Evolutionary conservation across 2,797 vertebrate species (phyloP).

Genomic region (Crenichthys baileyi): DNA sequence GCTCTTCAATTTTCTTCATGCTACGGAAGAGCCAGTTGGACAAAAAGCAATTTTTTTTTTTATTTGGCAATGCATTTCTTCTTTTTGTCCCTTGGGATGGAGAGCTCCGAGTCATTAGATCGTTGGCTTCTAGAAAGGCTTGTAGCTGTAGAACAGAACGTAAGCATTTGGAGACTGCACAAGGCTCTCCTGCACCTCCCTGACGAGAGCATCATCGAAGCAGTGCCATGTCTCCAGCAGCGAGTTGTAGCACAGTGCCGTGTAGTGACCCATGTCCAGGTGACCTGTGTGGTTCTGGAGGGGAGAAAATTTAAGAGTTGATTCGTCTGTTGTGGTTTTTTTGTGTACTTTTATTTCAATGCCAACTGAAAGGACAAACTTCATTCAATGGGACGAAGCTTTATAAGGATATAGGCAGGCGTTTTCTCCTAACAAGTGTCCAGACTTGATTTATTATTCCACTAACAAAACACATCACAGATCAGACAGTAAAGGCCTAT

Average conservation of each 20-base stretch:
- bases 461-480: neutral
- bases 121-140: conserved; percentile 73
- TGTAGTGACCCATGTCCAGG: conserved; percentile 89
- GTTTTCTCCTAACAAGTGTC: neutral
- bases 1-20: no score
- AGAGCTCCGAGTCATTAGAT: conserved; percentile 58
- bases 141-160: conserved; percentile 85
- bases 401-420: no score
- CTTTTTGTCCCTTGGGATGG: neutral
- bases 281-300: conserved; percentile 87
- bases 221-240: conserved; percentile 82
- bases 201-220: conserved; percentile 83
- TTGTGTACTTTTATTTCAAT: neutral
- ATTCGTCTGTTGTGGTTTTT: neutral
- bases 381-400: no score
- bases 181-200: conserved; percentile 71
- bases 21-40: neutral
- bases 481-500: neutral
- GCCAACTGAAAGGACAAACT: no score
- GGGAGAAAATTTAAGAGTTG: neutral
- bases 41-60: conserved; percentile 2
- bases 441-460: neutral
- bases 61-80: neutral
- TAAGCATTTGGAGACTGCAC: conserved; percentile 85
- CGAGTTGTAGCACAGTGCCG: conserved; percentile 84